Percentiles rank a stretch among this genome's conserved stretches.
Evolutionary conservation across 2,113 vertebrate genomes (phyloP).

Genomic region (Ictalurus punctatus): DNA sequence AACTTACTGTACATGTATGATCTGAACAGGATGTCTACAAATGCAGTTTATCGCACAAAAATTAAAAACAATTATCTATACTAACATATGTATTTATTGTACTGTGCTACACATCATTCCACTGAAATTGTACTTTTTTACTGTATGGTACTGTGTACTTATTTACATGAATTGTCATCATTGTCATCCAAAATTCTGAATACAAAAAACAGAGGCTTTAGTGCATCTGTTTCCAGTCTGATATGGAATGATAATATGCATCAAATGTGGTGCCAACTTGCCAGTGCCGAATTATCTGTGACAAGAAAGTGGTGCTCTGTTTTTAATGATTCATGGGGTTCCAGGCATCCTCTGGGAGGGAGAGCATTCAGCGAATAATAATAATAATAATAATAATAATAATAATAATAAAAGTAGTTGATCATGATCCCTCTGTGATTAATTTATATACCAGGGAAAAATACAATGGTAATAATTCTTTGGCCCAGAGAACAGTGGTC

Average conservation of each 20-base stretch:
- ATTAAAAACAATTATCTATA: not conserved
- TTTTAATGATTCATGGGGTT: conserved; percentile 71
- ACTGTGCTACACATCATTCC: not conserved
- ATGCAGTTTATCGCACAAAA: no score
- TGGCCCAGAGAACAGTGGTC: conserved; percentile 66
- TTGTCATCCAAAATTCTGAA: not conserved
- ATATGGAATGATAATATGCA: conserved; percentile 50
- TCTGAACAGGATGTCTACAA: no score
- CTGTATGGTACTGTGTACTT: not conserved
- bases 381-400: no score
- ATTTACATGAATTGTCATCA: not conserved
- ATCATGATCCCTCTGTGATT: conserved; percentile 71
- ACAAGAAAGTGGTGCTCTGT: conserved; percentile 57
- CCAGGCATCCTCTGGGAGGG: conserved; percentile 61
- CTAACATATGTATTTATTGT: not conserved
- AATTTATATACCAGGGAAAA: conserved; percentile 72
- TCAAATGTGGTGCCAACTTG: conserved; percentile 38
- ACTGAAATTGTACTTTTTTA: not conserved
- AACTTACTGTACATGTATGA: no score
- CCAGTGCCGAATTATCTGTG: conserved; percentile 49
- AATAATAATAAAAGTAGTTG: conserved; percentile 60
- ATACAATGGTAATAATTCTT: conserved; percentile 75
- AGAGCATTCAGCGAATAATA: conserved; percentile 57
- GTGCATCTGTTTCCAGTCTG: conserved; percentile 1
- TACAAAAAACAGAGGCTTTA: not conserved